phyloP scores from a whole-genome alignment of 2,797 vertebrate species.

The Macropus fuliginosus region DNA sequence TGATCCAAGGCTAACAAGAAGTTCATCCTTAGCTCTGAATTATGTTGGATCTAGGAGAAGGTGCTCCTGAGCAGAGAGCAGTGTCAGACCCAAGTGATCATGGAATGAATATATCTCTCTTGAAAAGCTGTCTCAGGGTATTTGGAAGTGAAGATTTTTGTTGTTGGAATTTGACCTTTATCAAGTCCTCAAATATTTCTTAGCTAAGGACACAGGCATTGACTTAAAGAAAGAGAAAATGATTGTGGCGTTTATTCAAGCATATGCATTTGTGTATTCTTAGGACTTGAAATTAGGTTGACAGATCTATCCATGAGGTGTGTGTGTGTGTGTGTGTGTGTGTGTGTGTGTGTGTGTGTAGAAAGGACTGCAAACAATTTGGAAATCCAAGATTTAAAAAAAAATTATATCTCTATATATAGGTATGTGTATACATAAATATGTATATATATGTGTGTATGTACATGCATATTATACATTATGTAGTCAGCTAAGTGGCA shows the following conservation, averaged over 20 bases:
- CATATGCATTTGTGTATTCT: slow-evolving; percentile 7
- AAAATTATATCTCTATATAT: not conserved
- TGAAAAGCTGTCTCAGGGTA: not conserved
- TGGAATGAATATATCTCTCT: not conserved
- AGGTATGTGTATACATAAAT: too few relatives aligned
- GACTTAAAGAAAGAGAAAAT: slow-evolving; percentile 8
- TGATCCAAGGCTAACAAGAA: slow-evolving; percentile 11
- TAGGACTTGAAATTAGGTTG: slow-evolving; percentile 24
- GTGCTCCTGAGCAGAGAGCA: not conserved
- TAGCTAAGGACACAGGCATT: slow-evolving; percentile 3
- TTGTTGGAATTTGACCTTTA: slow-evolving; percentile 22
- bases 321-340: not conserved
- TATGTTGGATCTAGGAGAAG: not conserved
- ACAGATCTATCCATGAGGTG: not conserved
- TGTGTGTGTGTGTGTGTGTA: not conserved
- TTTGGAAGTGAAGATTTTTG: slow-evolving; percentile 10
- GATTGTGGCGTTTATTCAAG: not conserved
- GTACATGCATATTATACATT: not conserved
- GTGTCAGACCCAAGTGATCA: not conserved
- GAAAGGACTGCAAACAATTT: not conserved
- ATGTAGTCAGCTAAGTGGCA: not conserved
- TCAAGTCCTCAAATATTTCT: slow-evolving; percentile 15
- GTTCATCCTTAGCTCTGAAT: slow-evolving; percentile 1
- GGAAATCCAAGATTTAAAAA: not conserved
- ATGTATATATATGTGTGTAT: not conserved